A percentile compares a stretch with the other conserved stretches of the same genome.
phyloP scores from a whole-genome alignment of 30 jellyfish, hydroid and myxozoan genomes.

The Aurelia coerulea region DNA sequence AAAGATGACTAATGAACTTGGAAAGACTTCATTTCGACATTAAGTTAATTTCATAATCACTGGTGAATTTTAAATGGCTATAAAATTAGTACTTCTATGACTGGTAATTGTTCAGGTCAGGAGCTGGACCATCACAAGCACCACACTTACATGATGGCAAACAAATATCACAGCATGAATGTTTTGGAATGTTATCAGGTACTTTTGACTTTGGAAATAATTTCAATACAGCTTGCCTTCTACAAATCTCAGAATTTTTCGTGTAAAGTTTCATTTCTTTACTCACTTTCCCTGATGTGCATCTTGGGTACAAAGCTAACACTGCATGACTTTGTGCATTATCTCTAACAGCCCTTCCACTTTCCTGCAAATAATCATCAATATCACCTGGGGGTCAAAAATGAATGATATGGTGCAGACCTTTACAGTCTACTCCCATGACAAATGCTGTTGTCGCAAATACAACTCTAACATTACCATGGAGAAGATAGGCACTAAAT shows the following conservation, averaged over 20 bases:
- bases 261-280: neutral
- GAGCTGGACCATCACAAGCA: neutral
- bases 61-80: too few relatives aligned
- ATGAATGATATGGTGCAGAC: neutral
- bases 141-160: slow-evolving; percentile 13
- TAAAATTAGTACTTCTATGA: too few relatives aligned
- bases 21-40: too few relatives aligned
- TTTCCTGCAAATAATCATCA: slow-evolving; percentile 14
- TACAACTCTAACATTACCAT: slow-evolving; percentile 15
- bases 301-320: neutral
- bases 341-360: slow-evolving; percentile 27
- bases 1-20: too few relatives aligned
- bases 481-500: too few relatives aligned
- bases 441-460: slow-evolving; percentile 27
- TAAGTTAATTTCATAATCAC: too few relatives aligned
- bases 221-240: slow-evolving; percentile 14
- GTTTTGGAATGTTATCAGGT: neutral
- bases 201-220: neutral
- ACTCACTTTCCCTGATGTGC: slow-evolving; percentile 8
- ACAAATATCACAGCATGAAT: slow-evolving; percentile 22
- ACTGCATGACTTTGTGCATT: slow-evolving; percentile 17
- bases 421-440: slow-evolving; percentile 38
- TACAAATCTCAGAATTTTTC: neutral
- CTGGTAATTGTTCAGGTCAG: too few relatives aligned
- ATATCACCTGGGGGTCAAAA: neutral